A percentile compares a stretch with the other conserved stretches of the same genome.
Conservation (phyloP, 2,113 vertebrate species). For the Petaurus breviceps region DNA sequence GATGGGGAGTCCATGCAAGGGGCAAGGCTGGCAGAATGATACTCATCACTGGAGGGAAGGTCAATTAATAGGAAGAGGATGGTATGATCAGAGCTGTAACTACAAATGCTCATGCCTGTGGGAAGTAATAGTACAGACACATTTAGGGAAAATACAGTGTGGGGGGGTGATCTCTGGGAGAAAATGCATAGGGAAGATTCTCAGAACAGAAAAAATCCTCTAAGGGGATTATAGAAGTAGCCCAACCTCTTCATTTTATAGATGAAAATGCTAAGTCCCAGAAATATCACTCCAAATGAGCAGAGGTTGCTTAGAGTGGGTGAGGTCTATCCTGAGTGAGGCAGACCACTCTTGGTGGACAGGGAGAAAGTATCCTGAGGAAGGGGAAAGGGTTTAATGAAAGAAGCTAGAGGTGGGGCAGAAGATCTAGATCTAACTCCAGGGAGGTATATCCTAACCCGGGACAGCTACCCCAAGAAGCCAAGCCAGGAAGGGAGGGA, state of each 20-base stretch:
- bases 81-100: background rate
- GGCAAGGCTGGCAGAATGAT: background rate
- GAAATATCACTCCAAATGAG: background rate
- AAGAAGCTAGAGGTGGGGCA: background rate
- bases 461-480: background rate
- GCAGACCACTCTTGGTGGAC: background rate
- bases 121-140: background rate
- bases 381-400: background rate
- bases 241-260: background rate
- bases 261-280: background rate
- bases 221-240: background rate
- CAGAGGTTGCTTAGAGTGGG: background rate
- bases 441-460: background rate
- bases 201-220: background rate
- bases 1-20: too few species aligned
- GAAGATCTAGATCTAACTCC: background rate
- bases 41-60: background rate
- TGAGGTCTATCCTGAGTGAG: background rate
- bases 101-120: background rate
- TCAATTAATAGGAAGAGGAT: background rate
- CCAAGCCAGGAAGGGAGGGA: background rate
- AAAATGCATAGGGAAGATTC: background rate
- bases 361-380: background rate
- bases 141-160: background rate
- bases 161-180: background rate